Conservation (phyloP, 2,888 invertebrate genomes). For the Minunthozetes semirufus region DNA sequence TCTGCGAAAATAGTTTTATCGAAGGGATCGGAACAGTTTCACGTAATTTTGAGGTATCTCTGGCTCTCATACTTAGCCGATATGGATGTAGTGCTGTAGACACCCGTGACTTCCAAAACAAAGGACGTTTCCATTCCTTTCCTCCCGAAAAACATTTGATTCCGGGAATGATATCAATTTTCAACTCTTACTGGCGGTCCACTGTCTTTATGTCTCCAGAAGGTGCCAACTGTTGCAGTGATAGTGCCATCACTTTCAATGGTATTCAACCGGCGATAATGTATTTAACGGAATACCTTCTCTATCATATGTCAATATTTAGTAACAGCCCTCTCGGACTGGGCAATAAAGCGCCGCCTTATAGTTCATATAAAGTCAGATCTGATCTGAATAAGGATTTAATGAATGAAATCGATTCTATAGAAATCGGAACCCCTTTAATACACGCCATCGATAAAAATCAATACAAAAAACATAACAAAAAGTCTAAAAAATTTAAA, state of each 20-base stretch:
- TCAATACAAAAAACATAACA: neutral
- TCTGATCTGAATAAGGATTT: conserved; percentile 18
- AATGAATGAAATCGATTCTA: neutral
- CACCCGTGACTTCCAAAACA: conserved; percentile 42
- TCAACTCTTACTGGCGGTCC: conserved; percentile 44
- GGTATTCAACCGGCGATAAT: conserved; percentile 40
- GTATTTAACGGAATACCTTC: conserved; percentile 41
- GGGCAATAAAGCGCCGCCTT: conserved; percentile 39
- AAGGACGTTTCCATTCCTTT: conserved; percentile 43
- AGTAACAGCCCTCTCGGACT: conserved; percentile 38
- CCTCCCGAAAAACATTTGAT: conserved; percentile 43
- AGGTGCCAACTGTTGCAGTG: conserved; percentile 43
- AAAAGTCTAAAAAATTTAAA: neutral
- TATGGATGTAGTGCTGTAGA: conserved; percentile 42
- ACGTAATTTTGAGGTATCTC: conserved; percentile 42
- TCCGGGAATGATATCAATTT: conserved; percentile 44
- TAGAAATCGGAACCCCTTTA: conserved; percentile 10
- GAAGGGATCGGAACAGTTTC: conserved; percentile 33
- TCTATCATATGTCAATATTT: conserved; percentile 40
- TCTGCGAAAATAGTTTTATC: conserved; percentile 12
- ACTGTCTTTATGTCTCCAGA: conserved; percentile 43
- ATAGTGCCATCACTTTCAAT: conserved; percentile 44
- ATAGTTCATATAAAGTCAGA: conserved; percentile 11
- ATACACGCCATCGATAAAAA: neutral
- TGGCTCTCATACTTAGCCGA: conserved; percentile 42